These are phyloP conservation scores for Drosophila ogumai DNA, from an alignment of 1,140 invertebrate genomes.

Conservation along the genomic window DNA sequence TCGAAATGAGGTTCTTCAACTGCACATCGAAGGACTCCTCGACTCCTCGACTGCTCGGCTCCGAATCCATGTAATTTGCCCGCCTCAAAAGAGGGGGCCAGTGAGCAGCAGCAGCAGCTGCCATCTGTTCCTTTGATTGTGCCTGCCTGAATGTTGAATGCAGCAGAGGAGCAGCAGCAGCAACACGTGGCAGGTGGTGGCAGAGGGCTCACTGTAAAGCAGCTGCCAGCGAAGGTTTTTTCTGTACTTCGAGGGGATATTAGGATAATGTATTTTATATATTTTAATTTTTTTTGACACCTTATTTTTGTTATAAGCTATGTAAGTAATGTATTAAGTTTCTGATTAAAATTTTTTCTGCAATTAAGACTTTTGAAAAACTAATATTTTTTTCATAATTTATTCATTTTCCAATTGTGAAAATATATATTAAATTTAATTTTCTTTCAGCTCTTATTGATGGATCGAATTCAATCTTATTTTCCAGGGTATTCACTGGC, in stretches of 20 bases:
- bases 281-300: neutral
- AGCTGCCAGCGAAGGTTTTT: slow-evolving; percentile 14
- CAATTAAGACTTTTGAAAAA: too few species aligned
- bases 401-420: neutral
- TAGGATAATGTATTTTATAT: neutral
- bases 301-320: neutral
- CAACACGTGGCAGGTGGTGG: slow-evolving; percentile 72
- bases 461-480: neutral
- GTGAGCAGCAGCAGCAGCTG: slow-evolving; percentile 11
- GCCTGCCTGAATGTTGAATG: slow-evolving; percentile 18
- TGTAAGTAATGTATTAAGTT: too few species aligned
- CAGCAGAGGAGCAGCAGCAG: neutral
- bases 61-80: slow-evolving; percentile 70
- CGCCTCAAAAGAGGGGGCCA: slow-evolving; percentile 14
- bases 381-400: neutral
- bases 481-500: neutral
- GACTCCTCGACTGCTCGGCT: slow-evolving; percentile 52
- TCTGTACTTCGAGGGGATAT: neutral
- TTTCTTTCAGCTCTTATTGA: too few species aligned
- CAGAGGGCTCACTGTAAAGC: slow-evolving; percentile 14
- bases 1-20: slow-evolving; percentile 62
- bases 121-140: slow-evolving; percentile 39
- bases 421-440: neutral
- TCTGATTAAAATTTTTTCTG: too few species aligned
- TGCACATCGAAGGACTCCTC: slow-evolving; percentile 59